Percentiles rank a stretch among this genome's conserved stretches.
Evolutionary conservation across 2,888 invertebrate species (phyloP).

Genomic region (Acleris literana): DNA sequence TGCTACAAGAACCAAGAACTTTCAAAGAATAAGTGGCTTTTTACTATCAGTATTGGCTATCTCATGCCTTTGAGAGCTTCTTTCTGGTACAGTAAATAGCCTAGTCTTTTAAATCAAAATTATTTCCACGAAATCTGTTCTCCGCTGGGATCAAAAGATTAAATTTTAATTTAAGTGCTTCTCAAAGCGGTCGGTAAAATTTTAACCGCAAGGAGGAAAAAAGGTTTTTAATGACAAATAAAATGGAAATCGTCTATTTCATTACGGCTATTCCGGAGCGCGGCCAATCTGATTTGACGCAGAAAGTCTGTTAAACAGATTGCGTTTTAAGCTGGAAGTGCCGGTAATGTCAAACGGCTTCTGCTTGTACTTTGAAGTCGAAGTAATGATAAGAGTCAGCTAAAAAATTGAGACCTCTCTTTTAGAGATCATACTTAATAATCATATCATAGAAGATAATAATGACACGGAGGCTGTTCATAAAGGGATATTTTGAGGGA

Average conservation of each 20-base stretch:
- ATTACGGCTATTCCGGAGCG: conserved; percentile 12
- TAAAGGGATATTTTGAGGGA: no score
- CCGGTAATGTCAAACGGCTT: neutral
- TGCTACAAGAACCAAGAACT: no score
- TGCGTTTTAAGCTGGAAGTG: neutral
- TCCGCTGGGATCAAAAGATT: neutral
- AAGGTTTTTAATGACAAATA: conserved; percentile 20
- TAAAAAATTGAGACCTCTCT: no score
- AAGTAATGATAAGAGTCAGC: no score
- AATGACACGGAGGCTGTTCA: no score
- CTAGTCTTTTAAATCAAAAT: neutral
- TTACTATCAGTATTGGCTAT: no score
- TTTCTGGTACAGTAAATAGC: no score
- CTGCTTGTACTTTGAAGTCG: no score
- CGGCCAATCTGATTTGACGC: conserved; percentile 19
- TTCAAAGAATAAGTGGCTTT: no score
- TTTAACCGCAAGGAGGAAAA: conserved; percentile 7
- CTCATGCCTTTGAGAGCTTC: no score
- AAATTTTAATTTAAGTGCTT: conserved; percentile 9
- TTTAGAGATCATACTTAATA: no score
- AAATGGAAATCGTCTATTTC: conserved; percentile 27
- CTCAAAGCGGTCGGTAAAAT: neutral
- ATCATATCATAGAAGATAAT: no score
- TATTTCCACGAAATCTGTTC: neutral
- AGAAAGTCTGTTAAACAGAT: conserved; percentile 18